Evolutionary conservation across 2,113 vertebrate genomes (phyloP).

Genomic region (Gasterosteus nipponicus): DNA sequence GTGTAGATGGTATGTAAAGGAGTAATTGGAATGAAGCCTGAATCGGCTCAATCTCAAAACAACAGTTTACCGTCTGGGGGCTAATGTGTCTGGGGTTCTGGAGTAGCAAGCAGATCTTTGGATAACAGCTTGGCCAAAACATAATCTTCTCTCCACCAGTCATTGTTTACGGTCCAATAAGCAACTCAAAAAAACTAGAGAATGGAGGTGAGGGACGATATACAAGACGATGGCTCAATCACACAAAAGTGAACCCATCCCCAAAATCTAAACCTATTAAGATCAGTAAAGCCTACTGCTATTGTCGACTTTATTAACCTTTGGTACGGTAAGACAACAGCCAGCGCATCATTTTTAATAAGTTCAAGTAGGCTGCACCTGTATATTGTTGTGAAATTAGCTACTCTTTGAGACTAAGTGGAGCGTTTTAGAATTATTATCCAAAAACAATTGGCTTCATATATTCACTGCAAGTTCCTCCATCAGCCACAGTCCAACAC

Average conservation of each 20-base stretch:
- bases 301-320: neutral
- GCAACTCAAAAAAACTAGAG: neutral
- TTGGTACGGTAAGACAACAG: neutral
- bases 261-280: neutral
- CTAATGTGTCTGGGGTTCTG: neutral
- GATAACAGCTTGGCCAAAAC: neutral
- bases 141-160: neutral
- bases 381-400: neutral
- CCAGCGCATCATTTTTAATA: neutral
- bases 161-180: neutral
- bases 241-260: neutral
- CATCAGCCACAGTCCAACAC: conserved; percentile 8
- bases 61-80: neutral
- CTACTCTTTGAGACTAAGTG: neutral
- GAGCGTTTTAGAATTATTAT: neutral
- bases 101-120: neutral
- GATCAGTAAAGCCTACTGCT: neutral
- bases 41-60: neutral
- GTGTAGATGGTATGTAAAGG: neutral
- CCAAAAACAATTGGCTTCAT: neutral
- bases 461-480: neutral
- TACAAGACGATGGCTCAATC: neutral
- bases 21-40: neutral
- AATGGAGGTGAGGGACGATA: neutral
- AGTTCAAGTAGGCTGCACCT: neutral